These are phyloP conservation scores for Pipistrellus kuhlii DNA, from an alignment of 2,797 vertebrate genomes.

Conservation along the genomic window DNA sequence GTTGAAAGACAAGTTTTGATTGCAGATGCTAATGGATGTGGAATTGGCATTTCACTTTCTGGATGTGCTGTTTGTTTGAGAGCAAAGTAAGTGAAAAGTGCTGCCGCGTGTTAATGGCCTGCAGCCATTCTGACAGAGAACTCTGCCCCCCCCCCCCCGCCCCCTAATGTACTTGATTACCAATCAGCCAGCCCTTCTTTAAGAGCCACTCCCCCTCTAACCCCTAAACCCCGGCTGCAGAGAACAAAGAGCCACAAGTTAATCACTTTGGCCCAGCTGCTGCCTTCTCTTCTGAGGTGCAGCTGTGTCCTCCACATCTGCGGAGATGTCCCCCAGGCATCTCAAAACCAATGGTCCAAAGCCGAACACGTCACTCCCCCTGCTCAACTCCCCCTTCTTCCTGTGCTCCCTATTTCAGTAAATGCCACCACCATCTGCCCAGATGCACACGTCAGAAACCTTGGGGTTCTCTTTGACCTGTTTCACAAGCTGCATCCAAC, in stretches of 20 bases:
- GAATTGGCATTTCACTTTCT: slow-evolving; percentile 32
- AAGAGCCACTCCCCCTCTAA: background rate
- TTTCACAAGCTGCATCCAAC: background rate
- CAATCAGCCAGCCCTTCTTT: background rate
- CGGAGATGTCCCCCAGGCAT: background rate
- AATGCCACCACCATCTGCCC: slow-evolving; percentile 31
- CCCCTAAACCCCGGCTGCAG: background rate
- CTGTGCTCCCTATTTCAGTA: background rate
- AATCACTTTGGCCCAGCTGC: background rate
- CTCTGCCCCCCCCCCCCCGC: background rate
- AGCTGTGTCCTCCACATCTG: slow-evolving; percentile 1
- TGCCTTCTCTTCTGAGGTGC: slow-evolving; percentile 13
- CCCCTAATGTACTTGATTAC: background rate
- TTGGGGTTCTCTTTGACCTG: background rate
- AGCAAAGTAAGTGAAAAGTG: background rate
- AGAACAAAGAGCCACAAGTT: slow-evolving; percentile 8
- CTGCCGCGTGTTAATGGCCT: background rate
- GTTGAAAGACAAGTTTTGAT: slow-evolving; percentile 38
- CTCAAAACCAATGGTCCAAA: slow-evolving; percentile 38
- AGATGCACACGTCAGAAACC: slow-evolving; percentile 41
- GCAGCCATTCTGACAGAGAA: background rate
- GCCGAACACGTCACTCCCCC: background rate
- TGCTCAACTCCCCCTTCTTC: background rate
- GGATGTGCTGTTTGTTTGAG: slow-evolving; percentile 9
- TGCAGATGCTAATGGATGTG: background rate